These are phyloP conservation scores for Mayetiola destructor DNA, from an alignment of 2,888 invertebrate species.

Conservation along the genomic window DNA sequence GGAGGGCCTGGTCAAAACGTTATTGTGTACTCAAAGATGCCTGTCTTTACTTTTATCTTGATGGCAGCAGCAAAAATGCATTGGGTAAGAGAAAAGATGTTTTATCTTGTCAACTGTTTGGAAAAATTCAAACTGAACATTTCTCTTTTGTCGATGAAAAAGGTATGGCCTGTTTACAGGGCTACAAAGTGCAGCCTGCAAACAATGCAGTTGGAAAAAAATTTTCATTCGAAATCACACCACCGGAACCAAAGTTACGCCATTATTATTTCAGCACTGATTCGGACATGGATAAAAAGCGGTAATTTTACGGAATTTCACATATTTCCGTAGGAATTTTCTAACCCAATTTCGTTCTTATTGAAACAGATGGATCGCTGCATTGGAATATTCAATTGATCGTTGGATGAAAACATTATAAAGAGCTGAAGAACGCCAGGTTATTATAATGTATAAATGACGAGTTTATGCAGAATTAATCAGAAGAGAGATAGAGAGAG, in stretches of 20 bases:
- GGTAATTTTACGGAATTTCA: slow-evolving; percentile 40
- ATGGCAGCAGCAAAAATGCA: slow-evolving; percentile 72
- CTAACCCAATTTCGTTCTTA: background rate
- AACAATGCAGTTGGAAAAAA: slow-evolving; percentile 69
- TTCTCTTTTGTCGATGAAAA: slow-evolving; percentile 19
- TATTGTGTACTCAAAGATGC: slow-evolving; percentile 93
- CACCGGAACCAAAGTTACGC: slow-evolving; percentile 72
- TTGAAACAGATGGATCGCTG: slow-evolving; percentile 72
- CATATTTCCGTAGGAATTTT: background rate
- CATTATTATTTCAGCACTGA: slow-evolving; percentile 88
- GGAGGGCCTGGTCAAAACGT: slow-evolving; percentile 79
- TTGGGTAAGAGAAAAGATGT: slow-evolving; percentile 49
- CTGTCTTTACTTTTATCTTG: slow-evolving; percentile 84
- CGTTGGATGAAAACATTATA: slow-evolving; percentile 68
- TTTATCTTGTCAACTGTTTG: background rate
- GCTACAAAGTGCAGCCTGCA: slow-evolving; percentile 77
- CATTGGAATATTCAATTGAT: slow-evolving; percentile 87
- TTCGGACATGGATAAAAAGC: slow-evolving; percentile 86
- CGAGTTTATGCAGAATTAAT: background rate
- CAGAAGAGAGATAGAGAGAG: background rate
- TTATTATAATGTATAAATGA: slow-evolving; percentile 1
- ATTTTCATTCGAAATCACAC: slow-evolving; percentile 80
- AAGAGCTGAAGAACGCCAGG: slow-evolving; percentile 17
- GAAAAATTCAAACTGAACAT: background rate
- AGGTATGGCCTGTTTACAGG: slow-evolving; percentile 90